phyloP scores from a whole-genome alignment of 2,113 vertebrate genomes.

The Psittacula cyanocephala region DNA sequence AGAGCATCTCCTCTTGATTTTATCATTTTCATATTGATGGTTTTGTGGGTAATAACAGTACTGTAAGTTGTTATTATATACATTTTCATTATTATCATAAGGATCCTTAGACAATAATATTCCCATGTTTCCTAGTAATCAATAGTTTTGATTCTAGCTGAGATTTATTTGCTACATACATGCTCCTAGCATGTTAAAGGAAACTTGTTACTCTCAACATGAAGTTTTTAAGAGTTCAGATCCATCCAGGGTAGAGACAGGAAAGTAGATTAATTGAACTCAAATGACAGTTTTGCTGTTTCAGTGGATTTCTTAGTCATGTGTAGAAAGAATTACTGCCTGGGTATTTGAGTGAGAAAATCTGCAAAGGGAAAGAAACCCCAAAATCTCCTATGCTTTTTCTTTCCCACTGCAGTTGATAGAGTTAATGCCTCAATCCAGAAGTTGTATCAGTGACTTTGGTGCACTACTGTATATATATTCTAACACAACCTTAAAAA shows the following conservation, averaged over 20 bases:
- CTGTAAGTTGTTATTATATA: neutral
- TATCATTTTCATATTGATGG: neutral
- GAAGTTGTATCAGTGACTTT: neutral
- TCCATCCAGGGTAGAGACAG: neutral
- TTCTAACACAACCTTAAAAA: neutral
- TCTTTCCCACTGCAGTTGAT: neutral
- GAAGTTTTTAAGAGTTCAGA: neutral
- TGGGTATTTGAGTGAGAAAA: neutral
- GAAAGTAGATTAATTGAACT: neutral
- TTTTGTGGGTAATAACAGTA: neutral
- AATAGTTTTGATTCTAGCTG: neutral
- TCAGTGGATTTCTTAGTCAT: neutral
- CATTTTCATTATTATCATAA: neutral
- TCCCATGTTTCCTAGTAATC: neutral
- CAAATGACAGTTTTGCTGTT: neutral
- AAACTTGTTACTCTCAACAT: neutral
- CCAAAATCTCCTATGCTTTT: neutral
- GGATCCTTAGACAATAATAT: neutral
- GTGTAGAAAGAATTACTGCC: neutral
- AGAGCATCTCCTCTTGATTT: neutral
- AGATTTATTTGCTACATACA: neutral
- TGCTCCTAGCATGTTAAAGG: neutral
- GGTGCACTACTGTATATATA: neutral
- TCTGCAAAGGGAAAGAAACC: neutral
- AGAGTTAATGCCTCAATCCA: neutral